phyloP scores from a whole-genome alignment of 2,888 invertebrate genomes.

The Phrixothrix hirtus region DNA sequence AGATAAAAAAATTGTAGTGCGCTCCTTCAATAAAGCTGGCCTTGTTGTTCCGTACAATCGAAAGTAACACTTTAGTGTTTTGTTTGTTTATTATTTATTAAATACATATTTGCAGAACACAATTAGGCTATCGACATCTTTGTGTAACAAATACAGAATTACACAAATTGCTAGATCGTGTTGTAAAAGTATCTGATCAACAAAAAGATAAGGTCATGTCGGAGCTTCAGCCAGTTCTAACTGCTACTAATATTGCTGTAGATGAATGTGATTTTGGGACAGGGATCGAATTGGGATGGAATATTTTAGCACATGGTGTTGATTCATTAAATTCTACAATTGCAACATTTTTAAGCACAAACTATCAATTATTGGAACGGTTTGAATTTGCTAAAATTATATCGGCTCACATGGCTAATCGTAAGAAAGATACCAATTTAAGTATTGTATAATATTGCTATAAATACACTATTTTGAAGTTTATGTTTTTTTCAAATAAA shows the following conservation, averaged over 20 bases:
- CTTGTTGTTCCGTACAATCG: slow-evolving; percentile 83
- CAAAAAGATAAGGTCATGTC: slow-evolving; percentile 67
- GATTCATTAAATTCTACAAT: slow-evolving; percentile 69
- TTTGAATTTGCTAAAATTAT: slow-evolving; percentile 74
- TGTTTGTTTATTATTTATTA: neutral
- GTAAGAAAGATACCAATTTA: slow-evolving; percentile 63
- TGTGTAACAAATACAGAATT: slow-evolving; percentile 55
- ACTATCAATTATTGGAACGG: slow-evolving; percentile 76
- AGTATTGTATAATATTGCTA: slow-evolving; percentile 54
- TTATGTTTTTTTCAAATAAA: too few species aligned
- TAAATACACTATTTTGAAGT: too few species aligned
- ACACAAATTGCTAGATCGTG: slow-evolving; percentile 68
- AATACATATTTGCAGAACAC: slow-evolving; percentile 55
- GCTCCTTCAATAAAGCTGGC: slow-evolving; percentile 80
- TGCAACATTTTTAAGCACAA: slow-evolving; percentile 68
- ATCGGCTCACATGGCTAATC: slow-evolving; percentile 72
- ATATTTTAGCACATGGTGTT: slow-evolving; percentile 78
- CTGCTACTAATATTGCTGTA: slow-evolving; percentile 83
- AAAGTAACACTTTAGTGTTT: slow-evolving; percentile 54
- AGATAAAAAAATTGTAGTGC: slow-evolving; percentile 66
- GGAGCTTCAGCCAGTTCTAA: slow-evolving; percentile 79
- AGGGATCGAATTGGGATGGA: slow-evolving; percentile 84
- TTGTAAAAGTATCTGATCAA: slow-evolving; percentile 64
- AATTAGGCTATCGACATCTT: slow-evolving; percentile 80
- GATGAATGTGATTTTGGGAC: slow-evolving; percentile 97